Percentiles rank a stretch among this genome's conserved stretches.
phyloP scores from a whole-genome alignment of 2,113 vertebrate species.

The Copsychus sechellarum region DNA sequence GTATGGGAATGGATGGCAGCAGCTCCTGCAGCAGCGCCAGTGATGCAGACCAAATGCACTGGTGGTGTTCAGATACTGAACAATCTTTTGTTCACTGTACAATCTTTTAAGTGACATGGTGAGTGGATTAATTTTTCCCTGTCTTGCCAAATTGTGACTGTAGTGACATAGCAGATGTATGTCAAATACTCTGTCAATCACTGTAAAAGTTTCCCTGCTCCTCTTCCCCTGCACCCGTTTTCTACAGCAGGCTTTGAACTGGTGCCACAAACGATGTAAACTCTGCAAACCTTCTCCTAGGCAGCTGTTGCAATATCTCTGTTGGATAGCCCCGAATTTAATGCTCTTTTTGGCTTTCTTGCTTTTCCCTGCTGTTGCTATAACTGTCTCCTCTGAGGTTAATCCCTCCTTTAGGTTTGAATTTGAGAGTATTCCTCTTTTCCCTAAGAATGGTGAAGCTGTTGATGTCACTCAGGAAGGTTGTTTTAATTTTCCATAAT shows the following conservation, averaged over 20 bases:
- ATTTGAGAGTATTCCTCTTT: neutral
- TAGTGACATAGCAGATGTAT: neutral
- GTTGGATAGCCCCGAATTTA: neutral
- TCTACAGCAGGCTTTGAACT: neutral
- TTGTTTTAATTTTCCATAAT: neutral
- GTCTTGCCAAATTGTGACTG: neutral
- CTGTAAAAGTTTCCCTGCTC: neutral
- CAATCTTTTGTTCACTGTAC: neutral
- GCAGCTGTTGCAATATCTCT: neutral
- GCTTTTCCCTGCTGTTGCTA: neutral
- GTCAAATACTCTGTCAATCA: neutral
- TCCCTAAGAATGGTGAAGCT: neutral
- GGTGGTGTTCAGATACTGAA: neutral
- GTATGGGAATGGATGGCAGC: neutral
- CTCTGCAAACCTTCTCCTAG: neutral
- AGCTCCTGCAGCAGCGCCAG: neutral
- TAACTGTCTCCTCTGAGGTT: neutral
- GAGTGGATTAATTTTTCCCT: neutral
- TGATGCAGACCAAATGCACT: rapidly evolving
- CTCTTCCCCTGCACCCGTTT: neutral
- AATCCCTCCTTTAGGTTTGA: neutral
- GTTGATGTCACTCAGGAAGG: neutral
- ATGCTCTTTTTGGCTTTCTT: neutral
- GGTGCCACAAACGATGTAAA: neutral
- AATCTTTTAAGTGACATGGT: neutral